These are phyloP conservation scores for Eumaeus atala DNA, from an alignment of 1,140 invertebrate genomes.

Conservation along the genomic window DNA sequence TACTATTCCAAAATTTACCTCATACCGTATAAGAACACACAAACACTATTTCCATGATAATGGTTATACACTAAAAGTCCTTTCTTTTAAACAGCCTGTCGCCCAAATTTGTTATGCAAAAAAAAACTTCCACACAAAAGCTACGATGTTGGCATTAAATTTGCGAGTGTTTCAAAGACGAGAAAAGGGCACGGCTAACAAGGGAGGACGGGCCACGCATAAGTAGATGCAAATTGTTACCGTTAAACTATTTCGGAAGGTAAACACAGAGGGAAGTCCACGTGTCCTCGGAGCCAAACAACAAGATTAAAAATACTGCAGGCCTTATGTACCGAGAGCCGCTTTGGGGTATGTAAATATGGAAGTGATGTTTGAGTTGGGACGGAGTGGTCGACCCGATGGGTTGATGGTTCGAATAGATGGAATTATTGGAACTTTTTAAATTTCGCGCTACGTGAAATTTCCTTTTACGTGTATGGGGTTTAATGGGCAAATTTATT, in stretches of 20 bases:
- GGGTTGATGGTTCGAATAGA: conserved; percentile 15
- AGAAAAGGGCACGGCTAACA: conserved; percentile 60
- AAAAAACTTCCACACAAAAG: conserved; percentile 22
- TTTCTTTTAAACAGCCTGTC: too few relatives aligned
- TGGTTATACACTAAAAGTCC: neutral
- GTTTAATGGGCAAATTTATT: too few relatives aligned
- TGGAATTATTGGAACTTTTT: conserved; percentile 13
- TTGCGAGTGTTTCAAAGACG: conserved; percentile 39
- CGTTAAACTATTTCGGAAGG: conserved; percentile 72
- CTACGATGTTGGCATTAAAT: conserved; percentile 19
- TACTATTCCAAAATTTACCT: too few relatives aligned
- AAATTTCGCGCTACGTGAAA: neutral
- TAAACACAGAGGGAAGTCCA: conserved; percentile 63
- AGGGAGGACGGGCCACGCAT: conserved; percentile 63
- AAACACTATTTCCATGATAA: neutral
- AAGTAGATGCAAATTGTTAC: conserved; percentile 70
- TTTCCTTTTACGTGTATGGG: too few relatives aligned
- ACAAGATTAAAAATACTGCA: conserved; percentile 71
- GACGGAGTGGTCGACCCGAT: conserved; percentile 43
- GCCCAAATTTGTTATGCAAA: conserved; percentile 20
- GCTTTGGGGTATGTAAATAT: conserved; percentile 67
- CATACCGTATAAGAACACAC: too few relatives aligned
- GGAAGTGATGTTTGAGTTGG: conserved; percentile 61
- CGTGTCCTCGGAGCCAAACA: conserved; percentile 41
- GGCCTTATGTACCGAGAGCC: conserved; percentile 52